A percentile compares a stretch with the other conserved stretches of the same genome.
Evolutionary conservation across 2,797 vertebrate species (phyloP).

Genomic region (Erithacus rubecula): DNA sequence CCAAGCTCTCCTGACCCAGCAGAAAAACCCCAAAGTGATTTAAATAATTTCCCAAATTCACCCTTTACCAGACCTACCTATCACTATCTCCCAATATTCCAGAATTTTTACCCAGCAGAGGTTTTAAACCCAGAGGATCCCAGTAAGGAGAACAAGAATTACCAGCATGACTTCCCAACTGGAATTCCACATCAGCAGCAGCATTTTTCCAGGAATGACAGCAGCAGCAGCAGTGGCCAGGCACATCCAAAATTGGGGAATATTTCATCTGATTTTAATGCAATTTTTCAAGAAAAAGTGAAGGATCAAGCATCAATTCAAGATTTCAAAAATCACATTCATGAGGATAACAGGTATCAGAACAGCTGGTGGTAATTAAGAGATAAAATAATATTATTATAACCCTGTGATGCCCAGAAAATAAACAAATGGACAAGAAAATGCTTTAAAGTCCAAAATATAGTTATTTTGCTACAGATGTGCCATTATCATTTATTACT

Average conservation of each 20-base stretch:
- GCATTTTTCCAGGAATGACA: neutral
- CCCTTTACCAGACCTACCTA: neutral
- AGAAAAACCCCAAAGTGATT: slow-evolving; percentile 47
- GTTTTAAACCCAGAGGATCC: neutral
- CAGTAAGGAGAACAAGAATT: neutral
- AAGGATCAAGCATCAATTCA: neutral
- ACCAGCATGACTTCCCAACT: neutral
- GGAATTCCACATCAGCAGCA: neutral
- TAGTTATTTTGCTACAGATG: neutral
- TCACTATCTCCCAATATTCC: neutral
- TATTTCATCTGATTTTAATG: neutral
- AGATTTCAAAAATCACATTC: neutral
- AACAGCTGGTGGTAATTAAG: slow-evolving; percentile 26
- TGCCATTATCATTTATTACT: neutral
- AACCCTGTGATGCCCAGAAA: neutral
- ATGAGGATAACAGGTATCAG: slow-evolving; percentile 26
- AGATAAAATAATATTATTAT: neutral
- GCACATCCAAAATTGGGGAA: neutral
- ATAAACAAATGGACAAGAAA: neutral
- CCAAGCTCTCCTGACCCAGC: neutral
- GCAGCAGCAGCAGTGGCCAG: neutral
- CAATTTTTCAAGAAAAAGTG: neutral
- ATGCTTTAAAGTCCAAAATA: neutral
- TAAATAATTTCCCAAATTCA: neutral
- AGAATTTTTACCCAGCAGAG: neutral